phyloP scores from a whole-genome alignment of 2,113 vertebrate genomes.

The Entomyzon cyanotis region DNA sequence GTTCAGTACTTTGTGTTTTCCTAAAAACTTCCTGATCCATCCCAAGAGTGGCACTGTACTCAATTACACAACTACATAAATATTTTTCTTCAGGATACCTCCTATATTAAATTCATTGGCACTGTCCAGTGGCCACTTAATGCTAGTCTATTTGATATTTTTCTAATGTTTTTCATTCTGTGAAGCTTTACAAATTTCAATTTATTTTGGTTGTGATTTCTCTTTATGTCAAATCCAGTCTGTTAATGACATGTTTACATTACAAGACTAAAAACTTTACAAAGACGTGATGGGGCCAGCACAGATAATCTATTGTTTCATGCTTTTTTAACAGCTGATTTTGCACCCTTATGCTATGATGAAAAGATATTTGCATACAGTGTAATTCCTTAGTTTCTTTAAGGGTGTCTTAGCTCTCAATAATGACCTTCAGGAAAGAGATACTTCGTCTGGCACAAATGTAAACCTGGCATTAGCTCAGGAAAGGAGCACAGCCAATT shows the following conservation, averaged over 20 bases:
- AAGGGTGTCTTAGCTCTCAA: not conserved
- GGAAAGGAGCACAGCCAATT: not conserved
- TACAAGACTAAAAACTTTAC: not conserved
- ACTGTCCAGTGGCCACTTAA: not conserved
- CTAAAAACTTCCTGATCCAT: not conserved
- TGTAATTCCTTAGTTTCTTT: not conserved
- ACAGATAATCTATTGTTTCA: not conserved
- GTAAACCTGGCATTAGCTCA: not conserved
- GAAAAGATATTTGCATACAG: not conserved
- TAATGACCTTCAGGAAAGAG: not conserved
- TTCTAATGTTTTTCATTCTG: not conserved
- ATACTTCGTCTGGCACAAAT: not conserved
- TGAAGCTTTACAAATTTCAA: not conserved
- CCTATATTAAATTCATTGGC: not conserved
- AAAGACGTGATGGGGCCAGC: not conserved
- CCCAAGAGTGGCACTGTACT: not conserved
- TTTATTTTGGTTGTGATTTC: not conserved
- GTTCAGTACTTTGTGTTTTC: not conserved
- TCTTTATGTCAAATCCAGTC: not conserved
- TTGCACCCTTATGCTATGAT: not conserved
- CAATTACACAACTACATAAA: not conserved
- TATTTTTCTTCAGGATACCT: not conserved
- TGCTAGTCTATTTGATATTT: not conserved
- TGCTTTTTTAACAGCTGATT: not conserved
- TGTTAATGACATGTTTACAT: not conserved